Base-by-base conservation (phyloP, 2,113 vertebrate genomes). In the Nipponia nippon region DNA sequence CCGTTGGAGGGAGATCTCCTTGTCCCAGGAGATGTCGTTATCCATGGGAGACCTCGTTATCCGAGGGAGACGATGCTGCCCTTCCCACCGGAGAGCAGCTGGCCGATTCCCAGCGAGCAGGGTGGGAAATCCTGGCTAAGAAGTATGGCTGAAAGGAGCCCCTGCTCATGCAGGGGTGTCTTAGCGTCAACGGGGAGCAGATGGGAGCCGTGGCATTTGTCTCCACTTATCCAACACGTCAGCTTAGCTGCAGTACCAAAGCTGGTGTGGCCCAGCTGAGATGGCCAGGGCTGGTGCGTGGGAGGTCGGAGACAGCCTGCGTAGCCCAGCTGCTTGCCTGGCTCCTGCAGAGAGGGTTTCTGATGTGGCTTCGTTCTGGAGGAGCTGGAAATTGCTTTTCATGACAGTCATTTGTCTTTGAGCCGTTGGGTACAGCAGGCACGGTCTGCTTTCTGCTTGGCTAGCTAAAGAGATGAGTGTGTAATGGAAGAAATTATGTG, bases 401-500 rank as follows among this genome's bases (percentile, higher is more conserved):
- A 14, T 70, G 95, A 52, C 55, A 61, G 77, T 42, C 49, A 25
- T 95, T 95, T 70, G 72, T 75, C 90, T 84, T 53, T 6, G 87
- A 59, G 77, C 67, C 0, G 0, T 9, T 49, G 50, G 85, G 89
- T 70, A 65, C 18, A 8, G 65, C 30, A 10, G 61, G 65, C 17
- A 10, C 3, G 12, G 59, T 62, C 83, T 42, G 75, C 63, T 77
- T 62, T 83, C 72, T 44, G 61, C 93, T 96, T 89, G 90, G 88
- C 91, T 49, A 16, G 70, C 90, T 11, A 27, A 63, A 63, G 80
- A 72, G 73, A 26, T 1, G 16, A 94, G 89, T 9, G 2, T 83
- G 96, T 91, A 34, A 86, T 85, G 95, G 96, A 96, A 96, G 93
- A 78, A 96, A 83, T 96, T 10, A 96, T 62, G 71, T 3, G 50